These are phyloP conservation scores for Turritopsis dohrnii DNA, from an alignment of 30 jellyfish, hydroid and myxozoan genomes.

Conservation along the genomic window DNA sequence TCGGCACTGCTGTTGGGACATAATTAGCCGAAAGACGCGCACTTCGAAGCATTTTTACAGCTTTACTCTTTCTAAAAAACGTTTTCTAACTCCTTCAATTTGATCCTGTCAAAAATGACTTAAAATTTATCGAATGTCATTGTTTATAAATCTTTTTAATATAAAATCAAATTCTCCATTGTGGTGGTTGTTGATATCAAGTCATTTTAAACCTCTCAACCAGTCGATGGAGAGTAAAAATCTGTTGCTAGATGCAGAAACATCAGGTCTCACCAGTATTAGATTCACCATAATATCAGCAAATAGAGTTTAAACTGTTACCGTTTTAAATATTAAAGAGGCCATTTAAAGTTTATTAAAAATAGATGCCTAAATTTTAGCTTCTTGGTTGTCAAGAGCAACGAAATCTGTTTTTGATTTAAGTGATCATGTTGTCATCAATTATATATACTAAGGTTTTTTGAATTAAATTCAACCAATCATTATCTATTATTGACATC, in stretches of 20 bases:
- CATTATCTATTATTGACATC: neutral
- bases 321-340: no score
- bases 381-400: neutral
- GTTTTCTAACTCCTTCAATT: neutral
- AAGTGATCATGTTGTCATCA: neutral
- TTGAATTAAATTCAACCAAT: neutral
- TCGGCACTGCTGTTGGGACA: neutral
- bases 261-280: neutral
- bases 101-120: neutral
- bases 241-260: conserved; percentile 9
- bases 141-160: neutral
- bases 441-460: neutral
- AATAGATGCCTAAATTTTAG: neutral
- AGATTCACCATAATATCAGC: neutral
- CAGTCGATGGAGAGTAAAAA: neutral
- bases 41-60: neutral
- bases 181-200: neutral
- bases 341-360: neutral
- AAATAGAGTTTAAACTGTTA: neutral
- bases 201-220: neutral
- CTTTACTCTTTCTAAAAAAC: neutral
- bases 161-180: neutral
- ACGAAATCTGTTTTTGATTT: no score
- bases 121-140: neutral
- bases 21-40: neutral